These are phyloP conservation scores for Branchellion lobata DNA, from an alignment of 2,888 invertebrate genomes.

Conservation along the genomic window DNA sequence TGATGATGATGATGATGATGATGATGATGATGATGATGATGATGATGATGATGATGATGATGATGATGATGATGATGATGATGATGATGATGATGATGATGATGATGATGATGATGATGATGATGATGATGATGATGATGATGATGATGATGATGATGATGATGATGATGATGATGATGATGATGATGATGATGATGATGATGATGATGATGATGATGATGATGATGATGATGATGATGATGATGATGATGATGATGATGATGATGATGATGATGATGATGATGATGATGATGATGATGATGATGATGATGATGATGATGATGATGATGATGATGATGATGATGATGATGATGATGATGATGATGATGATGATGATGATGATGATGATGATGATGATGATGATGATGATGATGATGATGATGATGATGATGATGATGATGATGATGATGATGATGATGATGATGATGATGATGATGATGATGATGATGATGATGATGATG, in stretches of 20 bases:
- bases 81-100: constrained; percentile 20
- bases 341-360: constrained; percentile 15
- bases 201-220: constrained; percentile 31
- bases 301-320: constrained; percentile 32
- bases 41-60: constrained; percentile 3
- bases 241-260: constrained; percentile 27
- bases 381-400: constrained; percentile 20
- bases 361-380: constrained; percentile 30
- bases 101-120: constrained; percentile 26
- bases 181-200: constrained; percentile 17
- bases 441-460: constrained; percentile 12
- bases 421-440: constrained; percentile 26
- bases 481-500: constrained; percentile 17
- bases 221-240: constrained; percentile 19
- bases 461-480: constrained; percentile 32
- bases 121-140: constrained; percentile 24
- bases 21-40: constrained; percentile 36
- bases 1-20: constrained; percentile 42
- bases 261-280: constrained; percentile 25
- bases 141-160: constrained; percentile 22
- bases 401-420: constrained; percentile 20
- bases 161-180: constrained; percentile 24
- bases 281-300: constrained; percentile 14
- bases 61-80: constrained; percentile 30
- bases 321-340: constrained; percentile 17